These are phyloP conservation scores for Drosophila nigritarsus DNA, from an alignment of 2,888 invertebrate genomes.

Conservation along the genomic window DNA sequence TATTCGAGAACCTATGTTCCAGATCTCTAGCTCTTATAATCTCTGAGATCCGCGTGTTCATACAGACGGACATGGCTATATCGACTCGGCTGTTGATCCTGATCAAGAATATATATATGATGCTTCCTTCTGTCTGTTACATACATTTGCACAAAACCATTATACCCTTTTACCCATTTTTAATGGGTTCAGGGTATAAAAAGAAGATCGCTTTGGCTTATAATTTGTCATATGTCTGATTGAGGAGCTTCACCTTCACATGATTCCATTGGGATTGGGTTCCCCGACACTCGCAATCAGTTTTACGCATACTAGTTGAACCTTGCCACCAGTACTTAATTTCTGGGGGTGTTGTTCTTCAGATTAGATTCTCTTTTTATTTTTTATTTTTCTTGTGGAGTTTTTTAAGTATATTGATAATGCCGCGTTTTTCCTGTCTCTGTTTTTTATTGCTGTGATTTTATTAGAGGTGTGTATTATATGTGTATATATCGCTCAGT, in stretches of 20 bases:
- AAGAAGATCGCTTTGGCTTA: neutral
- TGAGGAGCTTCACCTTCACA: neutral
- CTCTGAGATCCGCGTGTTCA: too few relatives aligned
- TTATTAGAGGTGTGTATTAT: slow-evolving; percentile 8
- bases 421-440: neutral
- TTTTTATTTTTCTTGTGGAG: slow-evolving; percentile 1
- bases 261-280: neutral
- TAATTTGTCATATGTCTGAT: neutral
- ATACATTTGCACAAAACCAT: too few relatives aligned
- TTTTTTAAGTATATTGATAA: neutral
- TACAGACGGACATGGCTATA: too few relatives aligned
- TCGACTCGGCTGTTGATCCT: too few relatives aligned
- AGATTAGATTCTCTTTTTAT: slow-evolving; percentile 6
- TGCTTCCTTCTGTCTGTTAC: too few relatives aligned
- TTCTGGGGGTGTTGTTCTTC: slow-evolving; percentile 23
- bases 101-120: too few relatives aligned
- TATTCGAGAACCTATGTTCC: too few relatives aligned
- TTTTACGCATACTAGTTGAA: slow-evolving; percentile 1
- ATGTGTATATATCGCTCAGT: too few relatives aligned
- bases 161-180: too few relatives aligned
- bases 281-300: neutral
- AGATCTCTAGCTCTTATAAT: too few relatives aligned
- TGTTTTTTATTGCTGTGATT: neutral
- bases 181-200: neutral
- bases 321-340: neutral